Conservation (phyloP, 2,113 vertebrate genomes). For the Asarcornis scutulata region DNA sequence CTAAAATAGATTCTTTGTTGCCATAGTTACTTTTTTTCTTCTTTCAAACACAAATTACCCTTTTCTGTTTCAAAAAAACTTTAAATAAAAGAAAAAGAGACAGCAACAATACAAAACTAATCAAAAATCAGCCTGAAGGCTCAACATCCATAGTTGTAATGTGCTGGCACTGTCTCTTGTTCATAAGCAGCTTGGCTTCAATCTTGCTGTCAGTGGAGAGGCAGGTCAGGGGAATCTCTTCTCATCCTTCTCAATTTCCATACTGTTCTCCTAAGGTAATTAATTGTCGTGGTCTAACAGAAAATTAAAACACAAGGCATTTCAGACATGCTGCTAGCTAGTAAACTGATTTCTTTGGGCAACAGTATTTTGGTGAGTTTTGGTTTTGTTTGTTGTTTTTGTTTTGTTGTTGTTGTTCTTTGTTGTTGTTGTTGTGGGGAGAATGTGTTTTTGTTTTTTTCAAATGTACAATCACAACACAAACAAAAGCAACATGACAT, state of each 20-base stretch:
- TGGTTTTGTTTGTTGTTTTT: neutral
- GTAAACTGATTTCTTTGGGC: neutral
- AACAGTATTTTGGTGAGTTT: neutral
- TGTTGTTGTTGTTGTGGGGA: too few relatives aligned
- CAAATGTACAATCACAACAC: neutral
- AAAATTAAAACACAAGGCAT: slow-evolving; percentile 51
- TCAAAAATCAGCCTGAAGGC: slow-evolving; percentile 57
- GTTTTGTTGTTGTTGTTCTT: neutral
- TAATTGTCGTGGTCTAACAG: slow-evolving; percentile 42
- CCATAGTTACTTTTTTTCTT: slow-evolving; percentile 26
- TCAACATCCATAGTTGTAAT: slow-evolving; percentile 25
- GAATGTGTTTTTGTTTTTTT: neutral
- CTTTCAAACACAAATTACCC: slow-evolving; percentile 50
- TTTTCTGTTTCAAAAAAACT: slow-evolving; percentile 52
- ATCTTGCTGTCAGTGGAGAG: neutral
- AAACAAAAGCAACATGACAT: neutral
- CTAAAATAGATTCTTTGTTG: slow-evolving; percentile 37
- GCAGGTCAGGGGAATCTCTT: slow-evolving; percentile 55
- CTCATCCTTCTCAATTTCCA: slow-evolving; percentile 39
- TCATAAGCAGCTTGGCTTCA: slow-evolving; percentile 41
- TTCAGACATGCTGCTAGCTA: neutral
- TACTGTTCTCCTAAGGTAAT: slow-evolving; percentile 10
- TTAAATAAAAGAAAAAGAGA: slow-evolving; percentile 43
- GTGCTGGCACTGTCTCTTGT: neutral
- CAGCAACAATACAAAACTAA: slow-evolving; percentile 53